These are phyloP conservation scores for Chaetodon auriga DNA, from an alignment of 2,113 vertebrate species.

Conservation along the genomic window DNA sequence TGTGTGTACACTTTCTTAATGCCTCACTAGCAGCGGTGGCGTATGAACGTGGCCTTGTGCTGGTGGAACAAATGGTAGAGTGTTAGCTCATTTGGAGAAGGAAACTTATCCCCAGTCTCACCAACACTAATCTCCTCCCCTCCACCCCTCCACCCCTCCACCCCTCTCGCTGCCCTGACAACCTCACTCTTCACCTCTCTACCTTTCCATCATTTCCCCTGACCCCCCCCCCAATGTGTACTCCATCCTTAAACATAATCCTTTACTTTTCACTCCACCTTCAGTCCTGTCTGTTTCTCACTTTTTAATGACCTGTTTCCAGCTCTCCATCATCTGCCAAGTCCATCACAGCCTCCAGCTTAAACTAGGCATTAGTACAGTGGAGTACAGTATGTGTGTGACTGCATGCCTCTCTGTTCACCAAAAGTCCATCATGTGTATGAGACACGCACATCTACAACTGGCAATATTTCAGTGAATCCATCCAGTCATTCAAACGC, in stretches of 20 bases:
- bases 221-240: not conserved
- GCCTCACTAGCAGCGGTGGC: conserved; percentile 52
- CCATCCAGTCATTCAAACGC: not conserved
- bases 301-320: conserved; percentile 33
- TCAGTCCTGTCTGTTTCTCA: conserved; percentile 5
- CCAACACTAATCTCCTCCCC: conserved; percentile 59
- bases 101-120: conserved; percentile 63
- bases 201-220: conserved; percentile 52
- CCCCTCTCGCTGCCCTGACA: conserved; percentile 43
- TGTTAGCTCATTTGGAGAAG: conserved; percentile 80
- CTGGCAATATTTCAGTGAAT: conserved; percentile 5
- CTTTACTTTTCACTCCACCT: not conserved
- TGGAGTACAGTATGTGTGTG: conserved; percentile 19
- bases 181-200: conserved; percentile 53
- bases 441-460: not conserved
- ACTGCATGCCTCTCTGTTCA: not conserved
- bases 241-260: conserved; percentile 36
- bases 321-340: conserved; percentile 30
- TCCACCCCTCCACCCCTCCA: conserved; percentile 53
- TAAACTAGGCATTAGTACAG: conserved; percentile 68
- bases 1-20: conserved; percentile 70
- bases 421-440: not conserved
- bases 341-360: conserved; percentile 73
- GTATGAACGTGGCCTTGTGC: conserved; percentile 89
- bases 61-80: conserved; percentile 86